Percentiles rank a stretch among this genome's conserved stretches.
Evolutionary conservation across 2,113 vertebrate genomes (phyloP).

Genomic region (Sminthopsis crassicaudata): DNA sequence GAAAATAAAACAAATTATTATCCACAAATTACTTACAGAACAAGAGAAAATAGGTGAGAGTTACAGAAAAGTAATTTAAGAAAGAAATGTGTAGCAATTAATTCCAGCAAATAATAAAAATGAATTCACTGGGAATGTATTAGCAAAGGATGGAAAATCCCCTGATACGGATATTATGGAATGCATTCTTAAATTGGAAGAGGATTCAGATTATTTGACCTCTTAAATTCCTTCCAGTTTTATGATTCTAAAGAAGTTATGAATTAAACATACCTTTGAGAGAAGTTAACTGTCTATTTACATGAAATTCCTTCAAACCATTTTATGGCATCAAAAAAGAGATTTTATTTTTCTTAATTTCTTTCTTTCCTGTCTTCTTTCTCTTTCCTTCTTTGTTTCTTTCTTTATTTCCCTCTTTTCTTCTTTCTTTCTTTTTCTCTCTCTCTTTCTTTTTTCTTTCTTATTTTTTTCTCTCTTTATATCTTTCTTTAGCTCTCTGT

Average conservation of each 20-base stretch:
- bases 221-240: background rate
- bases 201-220: background rate
- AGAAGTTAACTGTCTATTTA: background rate
- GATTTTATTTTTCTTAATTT: background rate
- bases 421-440: too few species aligned
- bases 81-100: background rate
- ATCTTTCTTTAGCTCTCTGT: too few species aligned
- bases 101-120: background rate
- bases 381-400: too few species aligned
- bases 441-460: too few species aligned
- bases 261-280: background rate
- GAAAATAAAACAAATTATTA: background rate
- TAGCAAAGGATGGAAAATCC: background rate
- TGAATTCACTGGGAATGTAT: background rate
- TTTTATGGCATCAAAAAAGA: background rate
- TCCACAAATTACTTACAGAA: background rate
- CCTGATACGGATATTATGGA: background rate
- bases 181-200: background rate
- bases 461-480: too few species aligned
- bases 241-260: background rate
- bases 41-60: background rate
- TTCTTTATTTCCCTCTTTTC: too few species aligned
- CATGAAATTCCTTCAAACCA: background rate
- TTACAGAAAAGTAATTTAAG: background rate
- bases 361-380: too few species aligned